These are phyloP conservation scores for Botia kubotai DNA, from an alignment of 2,797 vertebrate species.

Conservation along the genomic window DNA sequence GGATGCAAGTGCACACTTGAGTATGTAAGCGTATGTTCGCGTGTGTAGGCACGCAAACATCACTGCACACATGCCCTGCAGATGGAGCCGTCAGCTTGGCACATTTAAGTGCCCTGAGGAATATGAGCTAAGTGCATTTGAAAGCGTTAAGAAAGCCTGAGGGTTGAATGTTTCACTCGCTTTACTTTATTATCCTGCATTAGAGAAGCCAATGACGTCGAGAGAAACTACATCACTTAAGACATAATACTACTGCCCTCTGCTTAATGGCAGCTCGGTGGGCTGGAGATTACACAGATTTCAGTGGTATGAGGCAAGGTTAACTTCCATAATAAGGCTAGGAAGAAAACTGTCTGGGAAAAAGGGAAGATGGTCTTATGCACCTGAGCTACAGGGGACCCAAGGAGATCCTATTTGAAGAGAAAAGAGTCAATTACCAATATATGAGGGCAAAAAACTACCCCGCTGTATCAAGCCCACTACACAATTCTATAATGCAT, in stretches of 20 bases:
- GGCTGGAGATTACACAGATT: no score
- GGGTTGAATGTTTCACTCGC: constrained; percentile 69
- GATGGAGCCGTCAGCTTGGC: constrained; percentile 8
- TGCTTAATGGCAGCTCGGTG: constrained; percentile 64
- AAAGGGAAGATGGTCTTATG: constrained; percentile 50
- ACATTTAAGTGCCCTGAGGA: constrained; percentile 68
- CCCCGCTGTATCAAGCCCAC: neutral
- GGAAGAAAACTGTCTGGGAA: constrained; percentile 50
- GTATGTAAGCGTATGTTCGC: neutral
- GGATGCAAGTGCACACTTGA: neutral
- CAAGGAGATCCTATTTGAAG: neutral
- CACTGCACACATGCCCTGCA: constrained; percentile 37
- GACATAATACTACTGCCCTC: constrained; percentile 72
- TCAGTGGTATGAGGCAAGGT: no score
- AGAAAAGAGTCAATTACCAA: constrained; percentile 15
- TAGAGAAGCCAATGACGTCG: constrained; percentile 55
- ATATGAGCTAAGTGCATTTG: constrained; percentile 73
- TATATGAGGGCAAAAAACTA: neutral
- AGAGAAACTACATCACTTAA: constrained; percentile 61
- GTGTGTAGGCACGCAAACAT: constrained; percentile 28
- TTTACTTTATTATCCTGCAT: constrained; percentile 76
- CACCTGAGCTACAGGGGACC: constrained; percentile 32
- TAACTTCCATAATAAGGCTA: constrained; percentile 27
- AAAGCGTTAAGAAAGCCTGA: constrained; percentile 74
- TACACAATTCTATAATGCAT: neutral